Evolutionary conservation across 2,888 invertebrate genomes (phyloP), one percentile per base, ranked within the genome.

Genomic region (Cremastinae sp.): DNA sequence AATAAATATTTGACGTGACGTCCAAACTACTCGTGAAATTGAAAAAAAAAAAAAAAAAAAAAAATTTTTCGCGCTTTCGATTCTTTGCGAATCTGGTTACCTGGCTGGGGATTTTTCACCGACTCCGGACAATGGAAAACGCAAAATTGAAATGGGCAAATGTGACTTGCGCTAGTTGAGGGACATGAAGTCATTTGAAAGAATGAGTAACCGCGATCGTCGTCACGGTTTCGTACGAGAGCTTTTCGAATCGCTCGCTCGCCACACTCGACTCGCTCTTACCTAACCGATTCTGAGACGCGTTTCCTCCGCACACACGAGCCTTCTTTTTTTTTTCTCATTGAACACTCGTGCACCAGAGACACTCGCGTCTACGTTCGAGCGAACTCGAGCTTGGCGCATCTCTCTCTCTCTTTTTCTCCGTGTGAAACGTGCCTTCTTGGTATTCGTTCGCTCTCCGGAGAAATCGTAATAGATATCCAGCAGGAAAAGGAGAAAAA

Each of bases 211-310:
- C 14, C n/a, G 45, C 55, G 14, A 5, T 37, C 22, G n/a, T 39
- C 12, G 9, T 49, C 18, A 8, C 14, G 39, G 35, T 56, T 56
- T 41, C 28, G 28, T 3, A 18, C 14, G 18, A 55, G 14, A 58
- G 41, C 43, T 18, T 41, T 41, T 53, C 2, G 56, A 22, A 10
- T 22, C 14, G 20, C 64, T 58, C 43, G 56, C 28, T 22, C 43
- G 65, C 47, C 64, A 49, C 39, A 62, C 71, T 64, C 45, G 47
- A 41, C 61, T 59, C 65, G 59, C 16, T 76, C 74, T 78, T 74
- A 78, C 77, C 74, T 78, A 78, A 78, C 74, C 74, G 51, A 71
- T 61, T 66, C 70, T 53, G 70, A 45, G 61, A 71, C 74, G 66
- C 74, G 51, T 59, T 58, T 8, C 18, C 74, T 61, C 65, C 47